A percentile compares a stretch with the other conserved stretches of the same genome.
Conservation (phyloP, 2,113 vertebrate genomes). For the Lophius piscatorius region DNA sequence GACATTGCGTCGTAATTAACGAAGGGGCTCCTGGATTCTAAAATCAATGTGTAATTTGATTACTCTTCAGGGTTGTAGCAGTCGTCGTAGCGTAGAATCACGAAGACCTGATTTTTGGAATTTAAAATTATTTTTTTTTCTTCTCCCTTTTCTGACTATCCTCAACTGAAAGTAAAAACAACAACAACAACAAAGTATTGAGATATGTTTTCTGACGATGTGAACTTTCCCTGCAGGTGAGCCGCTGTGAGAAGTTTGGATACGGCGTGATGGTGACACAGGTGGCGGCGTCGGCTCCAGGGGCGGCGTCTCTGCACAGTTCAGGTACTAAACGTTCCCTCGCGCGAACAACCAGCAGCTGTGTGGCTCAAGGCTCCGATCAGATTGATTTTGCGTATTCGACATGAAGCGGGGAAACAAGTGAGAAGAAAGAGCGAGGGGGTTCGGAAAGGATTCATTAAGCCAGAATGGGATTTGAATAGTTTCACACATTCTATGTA, state of each 20-base stretch:
- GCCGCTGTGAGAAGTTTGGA: conserved; percentile 87
- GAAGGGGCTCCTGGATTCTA: conserved; percentile 10
- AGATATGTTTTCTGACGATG: neutral
- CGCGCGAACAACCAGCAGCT: conserved; percentile 23
- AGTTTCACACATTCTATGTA: too few relatives aligned
- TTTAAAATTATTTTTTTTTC: neutral
- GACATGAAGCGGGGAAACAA: neutral
- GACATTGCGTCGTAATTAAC: conserved; percentile 45
- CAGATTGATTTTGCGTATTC: conserved; percentile 1
- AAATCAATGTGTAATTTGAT: conserved; percentile 43
- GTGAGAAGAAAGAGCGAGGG: neutral
- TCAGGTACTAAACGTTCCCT: conserved; percentile 83
- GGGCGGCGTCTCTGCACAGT: conserved; percentile 82
- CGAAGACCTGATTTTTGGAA: neutral
- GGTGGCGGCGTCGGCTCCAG: conserved; percentile 88
- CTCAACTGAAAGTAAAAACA: neutral
- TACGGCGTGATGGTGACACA: conserved; percentile 90
- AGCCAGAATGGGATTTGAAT: neutral
- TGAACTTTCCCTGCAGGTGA: conserved; percentile 77
- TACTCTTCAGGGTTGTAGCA: conserved; percentile 11
- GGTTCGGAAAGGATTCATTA: neutral
- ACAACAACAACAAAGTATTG: neutral
- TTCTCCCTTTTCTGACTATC: neutral
- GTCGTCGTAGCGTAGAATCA: conserved; percentile 3
- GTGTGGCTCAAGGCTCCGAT: conserved; percentile 4